Evolutionary conservation across 1,140 invertebrate genomes (phyloP), one percentile per base, ranked within the genome.

Genomic region (Aphelenchoides avenae): DNA sequence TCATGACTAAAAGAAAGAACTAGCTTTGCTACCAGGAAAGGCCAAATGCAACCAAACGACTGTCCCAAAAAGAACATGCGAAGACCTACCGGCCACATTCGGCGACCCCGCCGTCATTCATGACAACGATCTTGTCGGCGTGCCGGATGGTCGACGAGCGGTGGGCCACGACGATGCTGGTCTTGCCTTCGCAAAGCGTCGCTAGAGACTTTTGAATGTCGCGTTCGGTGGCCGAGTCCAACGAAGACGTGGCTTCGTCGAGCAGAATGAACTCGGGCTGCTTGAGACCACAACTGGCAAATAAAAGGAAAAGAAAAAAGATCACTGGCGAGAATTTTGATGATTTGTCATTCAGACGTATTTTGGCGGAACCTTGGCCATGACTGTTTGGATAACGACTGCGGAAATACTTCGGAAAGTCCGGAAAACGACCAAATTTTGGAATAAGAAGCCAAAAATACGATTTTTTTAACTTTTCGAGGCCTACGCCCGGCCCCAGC

Each of bases 201-300:
- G 57, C 47, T 11, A 68, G 18, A 11, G 66, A 59, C 37, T 64
- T 40, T 60, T 68, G 66, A 11, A 68, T 39, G n/a, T 39, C 15
- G 37, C 37, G 37, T 44, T 44, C 42, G 42, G 42, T 15, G n/a
- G 33, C 42, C 13, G 42, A 15, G 4, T 44, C 42, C 13, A 44
- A 29, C 20, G 42, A n/a, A 22, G 13, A 15, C 22, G 42, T 44
- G 20, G 53, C 90, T 81, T 94, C 90, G 76, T 94, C 90, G 0
- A 94, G 77, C 11, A 94, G 78, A 33, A 93, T 85, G 49, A 90
- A 85, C 13, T 83, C 76, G 1, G 90, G 89, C 9, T 86, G 81
- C 78, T 94, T 94, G 5, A 94, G 79, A n/a, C n/a, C n/a, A n/a
- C n/a, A n/a, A n/a, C n/a, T n/a, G n/a, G n/a, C n/a, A n/a, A n/a